Conservation (phyloP, 2,888 invertebrate genomes). For the Drosophila hamatofila region DNA sequence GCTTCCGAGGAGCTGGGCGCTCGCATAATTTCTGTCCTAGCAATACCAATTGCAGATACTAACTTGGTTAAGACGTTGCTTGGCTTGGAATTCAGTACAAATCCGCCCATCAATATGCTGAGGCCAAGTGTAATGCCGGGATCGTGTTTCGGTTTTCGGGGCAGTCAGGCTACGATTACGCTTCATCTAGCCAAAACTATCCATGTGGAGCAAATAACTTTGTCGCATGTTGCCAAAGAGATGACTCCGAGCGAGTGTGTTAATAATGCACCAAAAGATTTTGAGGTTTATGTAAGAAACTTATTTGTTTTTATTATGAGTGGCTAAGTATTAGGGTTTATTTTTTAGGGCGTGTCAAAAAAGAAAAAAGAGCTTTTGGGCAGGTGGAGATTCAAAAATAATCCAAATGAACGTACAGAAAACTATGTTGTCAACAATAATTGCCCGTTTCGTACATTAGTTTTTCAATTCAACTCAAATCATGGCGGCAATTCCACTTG, state of each 20-base stretch:
- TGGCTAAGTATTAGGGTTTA: background rate
- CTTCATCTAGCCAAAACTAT: conserved; percentile 66
- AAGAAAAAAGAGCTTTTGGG: conserved; percentile 52
- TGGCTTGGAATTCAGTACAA: conserved; percentile 69
- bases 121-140: conserved; percentile 66
- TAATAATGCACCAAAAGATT: conserved; percentile 76
- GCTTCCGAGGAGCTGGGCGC: conserved; percentile 79
- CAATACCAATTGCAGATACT: conserved; percentile 57
- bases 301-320: too few species aligned
- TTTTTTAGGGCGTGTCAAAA: conserved; percentile 51
- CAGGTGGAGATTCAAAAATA: conserved; percentile 61
- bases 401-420: conserved; percentile 47
- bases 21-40: conserved; percentile 54
- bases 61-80: conserved; percentile 59
- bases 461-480: conserved; percentile 68
- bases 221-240: conserved; percentile 70
- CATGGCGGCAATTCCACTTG: conserved; percentile 77
- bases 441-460: conserved; percentile 42
- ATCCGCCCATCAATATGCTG: conserved; percentile 76
- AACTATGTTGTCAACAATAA: conserved; percentile 40
- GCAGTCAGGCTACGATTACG: conserved; percentile 58
- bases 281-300: conserved; percentile 68
- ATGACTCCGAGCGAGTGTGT: conserved; percentile 64
- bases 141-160: conserved; percentile 72
- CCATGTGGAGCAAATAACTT: conserved; percentile 59